Evolutionary conservation across 92 coral and sea anemone genomes (phyloP), one percentile per base, ranked within the genome.

Genomic region (Isaurus tuberculatus): DNA sequence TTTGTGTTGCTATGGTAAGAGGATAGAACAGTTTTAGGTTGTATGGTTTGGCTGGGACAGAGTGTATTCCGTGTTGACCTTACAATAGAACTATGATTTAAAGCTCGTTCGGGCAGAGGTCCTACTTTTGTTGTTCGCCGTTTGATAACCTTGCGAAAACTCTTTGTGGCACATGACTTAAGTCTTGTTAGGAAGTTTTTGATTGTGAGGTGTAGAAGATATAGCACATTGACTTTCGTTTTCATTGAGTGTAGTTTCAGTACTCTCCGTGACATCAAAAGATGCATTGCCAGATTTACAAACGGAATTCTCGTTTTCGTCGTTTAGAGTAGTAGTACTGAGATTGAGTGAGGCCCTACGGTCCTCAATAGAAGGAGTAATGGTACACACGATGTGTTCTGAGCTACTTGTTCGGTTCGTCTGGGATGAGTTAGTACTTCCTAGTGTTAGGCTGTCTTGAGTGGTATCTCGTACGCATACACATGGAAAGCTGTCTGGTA

Each of bases 131-230:
- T 60, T 60, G 28, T 60, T 60, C 30, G 66, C 66, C 66, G 66
- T 60, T 60, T 60, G 66, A 60, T 60, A 60, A 60, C 66, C 66
- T 22, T 60, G 66, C 66, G 66, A 60, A 60, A 60, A 60, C 66
- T 60, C 66, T 60, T 60, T 60, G 66, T 60, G 66, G 22, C 66
- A 60, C 22, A 60, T 60, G 66, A 23, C 66, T 60, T 60, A 55
- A 60, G 66, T 60, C 66, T 60, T 22, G 66, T 22, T 60, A 60
- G 66, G 66, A 60, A 60, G 66, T 60, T 60, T 60, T 60, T 26
- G 67, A 61, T 61, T 22, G 67, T 61, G 67, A 61, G 67, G 67
- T 22, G 67, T 61, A 61, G 32, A 61, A 22, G 32, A 22, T 61
- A 61, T 61, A 61, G 67, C 67, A 61, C 67, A 61, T 61, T 61